Base-by-base conservation (phyloP, 2,113 vertebrate genomes). In the Tragelaphus scriptus region DNA sequence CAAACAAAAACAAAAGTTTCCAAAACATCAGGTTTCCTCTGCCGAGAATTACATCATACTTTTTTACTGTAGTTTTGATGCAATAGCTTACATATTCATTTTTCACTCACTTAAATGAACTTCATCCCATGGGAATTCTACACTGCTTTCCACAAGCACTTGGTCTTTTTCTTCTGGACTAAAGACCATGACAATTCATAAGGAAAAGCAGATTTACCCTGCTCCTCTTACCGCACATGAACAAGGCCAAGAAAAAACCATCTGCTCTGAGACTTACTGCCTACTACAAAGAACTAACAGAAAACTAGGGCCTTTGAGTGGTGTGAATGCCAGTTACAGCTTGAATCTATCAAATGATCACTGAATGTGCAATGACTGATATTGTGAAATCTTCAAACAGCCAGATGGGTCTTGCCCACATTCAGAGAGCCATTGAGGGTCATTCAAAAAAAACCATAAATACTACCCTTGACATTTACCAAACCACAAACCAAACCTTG, bases 241-340 rank as follows among this genome's bases (percentile, higher is more conserved):
- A 85, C 51, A 92, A 95, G 63, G 36, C 63, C 92, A 97, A 80
- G 97, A 51, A 55, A 95, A 77, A 95, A 71, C 79, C n/a, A 97
- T 90, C 80, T 97, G 90, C 85, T 96, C 92, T 97, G 85, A 97
- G 81, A 51, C 63, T 79, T 86, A 65, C 36, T 93, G 95, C 77
- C 93, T 95, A 95, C 28, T 44, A 84, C 68, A 94, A 87, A 87
- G 56, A 92, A 82, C 77, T 68, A 89, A 44, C 59, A 51, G 63
- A 94, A 98, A 90, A 23, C 36, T 19, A 82, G 59, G 28, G 56
- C 68, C 47, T 80, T 65, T 86, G 94, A 95, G 44, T 85, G n/a
- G 58, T 84, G 13, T 10, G 40, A 95, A 95, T 91, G 56, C 59
- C 63, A 47, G 82, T 26, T 90, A 36, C 53, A 68, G 23, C 55